Percentiles rank a stretch among this genome's conserved stretches.
Evolutionary conservation across 1,140 invertebrate genomes (phyloP).

Genomic region (Heliconius hermathena): DNA sequence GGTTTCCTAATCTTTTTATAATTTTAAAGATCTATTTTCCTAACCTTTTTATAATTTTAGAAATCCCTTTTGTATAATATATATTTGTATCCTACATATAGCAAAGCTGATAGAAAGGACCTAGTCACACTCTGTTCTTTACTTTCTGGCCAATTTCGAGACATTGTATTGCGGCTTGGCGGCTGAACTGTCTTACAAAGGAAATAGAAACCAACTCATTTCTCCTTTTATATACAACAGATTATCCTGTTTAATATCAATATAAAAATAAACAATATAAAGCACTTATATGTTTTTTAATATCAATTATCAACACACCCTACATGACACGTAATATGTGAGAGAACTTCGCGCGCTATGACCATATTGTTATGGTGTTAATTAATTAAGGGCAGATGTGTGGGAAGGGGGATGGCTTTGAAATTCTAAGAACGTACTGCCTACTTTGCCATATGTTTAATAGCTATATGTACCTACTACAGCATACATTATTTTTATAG

Average conservation of each 20-base stretch:
- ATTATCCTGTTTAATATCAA: too few species aligned
- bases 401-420: not conserved
- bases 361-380: slow-evolving; percentile 37
- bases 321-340: slow-evolving; percentile 28
- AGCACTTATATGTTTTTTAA: not conserved
- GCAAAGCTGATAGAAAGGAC: too few species aligned
- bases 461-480: not conserved
- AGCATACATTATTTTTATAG: not conserved
- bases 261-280: not conserved
- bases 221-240: too few species aligned
- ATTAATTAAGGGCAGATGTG: slow-evolving; percentile 38
- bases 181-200: too few species aligned
- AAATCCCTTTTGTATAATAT: too few species aligned
- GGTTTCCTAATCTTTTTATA: not conserved
- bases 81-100: too few species aligned
- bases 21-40: not conserved
- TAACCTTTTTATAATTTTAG: too few species aligned
- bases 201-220: too few species aligned
- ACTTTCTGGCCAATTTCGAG: too few species aligned
- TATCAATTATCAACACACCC: slow-evolving; percentile 5
- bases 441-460: not conserved
- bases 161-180: too few species aligned
- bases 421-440: not conserved
- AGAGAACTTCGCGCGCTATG: slow-evolving; percentile 16
- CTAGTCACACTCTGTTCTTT: too few species aligned